A percentile compares a stretch with the other conserved stretches of the same genome.
Evolutionary conservation across 92 coral and sea anemone species (phyloP).

Genomic region (Porites rus): DNA sequence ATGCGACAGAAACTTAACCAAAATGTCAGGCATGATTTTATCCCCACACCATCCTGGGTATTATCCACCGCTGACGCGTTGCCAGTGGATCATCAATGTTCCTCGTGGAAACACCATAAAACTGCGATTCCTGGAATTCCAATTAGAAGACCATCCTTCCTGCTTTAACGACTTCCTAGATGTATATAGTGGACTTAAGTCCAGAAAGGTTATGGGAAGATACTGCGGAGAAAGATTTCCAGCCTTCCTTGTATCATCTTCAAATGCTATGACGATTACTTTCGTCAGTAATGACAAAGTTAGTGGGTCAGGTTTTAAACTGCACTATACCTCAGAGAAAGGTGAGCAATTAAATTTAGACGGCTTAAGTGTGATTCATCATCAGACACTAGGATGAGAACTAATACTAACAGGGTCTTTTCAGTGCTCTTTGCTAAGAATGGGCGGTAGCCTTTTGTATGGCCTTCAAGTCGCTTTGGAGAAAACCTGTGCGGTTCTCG

Average conservation of each 20-base stretch:
- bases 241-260: constrained; percentile 72
- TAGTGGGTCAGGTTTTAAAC: constrained; percentile 70
- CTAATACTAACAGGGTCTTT: no score
- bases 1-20: constrained; percentile 43
- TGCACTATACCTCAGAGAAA: constrained; percentile 57
- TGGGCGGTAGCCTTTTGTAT: no score
- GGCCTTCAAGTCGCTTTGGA: no score
- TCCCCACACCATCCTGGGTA: constrained; percentile 71
- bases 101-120: constrained; percentile 45
- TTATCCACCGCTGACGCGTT: constrained; percentile 50
- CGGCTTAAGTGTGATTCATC: background rate
- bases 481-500: no score
- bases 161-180: constrained; percentile 69
- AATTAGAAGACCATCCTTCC: constrained; percentile 72
- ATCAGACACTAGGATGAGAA: no score
- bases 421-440: no score
- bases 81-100: constrained; percentile 72
- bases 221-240: constrained; percentile 83
- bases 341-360: constrained; percentile 23
- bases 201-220: constrained; percentile 53
- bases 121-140: constrained; percentile 68
- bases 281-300: constrained; percentile 60
- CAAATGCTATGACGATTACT: constrained; percentile 54
- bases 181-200: constrained; percentile 45
- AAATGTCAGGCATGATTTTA: constrained; percentile 42